These are phyloP conservation scores for Limnephilus lunatus DNA, from an alignment of 2,888 invertebrate genomes.

Conservation along the genomic window DNA sequence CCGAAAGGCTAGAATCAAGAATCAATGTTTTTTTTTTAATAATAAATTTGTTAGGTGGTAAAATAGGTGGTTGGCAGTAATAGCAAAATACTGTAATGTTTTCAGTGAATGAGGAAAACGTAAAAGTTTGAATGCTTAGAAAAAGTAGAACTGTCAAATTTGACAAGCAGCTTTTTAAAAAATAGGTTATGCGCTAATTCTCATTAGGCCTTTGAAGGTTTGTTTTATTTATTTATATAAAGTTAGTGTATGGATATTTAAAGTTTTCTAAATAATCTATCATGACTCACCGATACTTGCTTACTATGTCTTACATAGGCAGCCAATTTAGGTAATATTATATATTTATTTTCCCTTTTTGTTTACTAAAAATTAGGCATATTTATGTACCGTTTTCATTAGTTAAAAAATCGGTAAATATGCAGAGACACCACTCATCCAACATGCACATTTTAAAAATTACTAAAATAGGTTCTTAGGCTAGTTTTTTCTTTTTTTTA, in stretches of 20 bases:
- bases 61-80: too few relatives aligned
- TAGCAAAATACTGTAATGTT: neutral
- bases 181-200: neutral
- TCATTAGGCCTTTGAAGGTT: neutral
- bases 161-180: neutral
- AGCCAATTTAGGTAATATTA: conserved; percentile 83
- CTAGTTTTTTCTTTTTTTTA: too few relatives aligned
- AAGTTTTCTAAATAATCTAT: neutral
- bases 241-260: neutral
- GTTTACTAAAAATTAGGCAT: neutral
- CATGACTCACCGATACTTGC: conserved; percentile 78
- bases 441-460: too few relatives aligned
- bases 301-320: conserved; percentile 88
- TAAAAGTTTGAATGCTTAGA: neutral
- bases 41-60: neutral
- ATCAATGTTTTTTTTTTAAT: neutral
- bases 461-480: too few relatives aligned
- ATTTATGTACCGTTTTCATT: neutral
- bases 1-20: neutral
- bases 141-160: neutral
- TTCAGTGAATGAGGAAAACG: neutral
- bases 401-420: neutral
- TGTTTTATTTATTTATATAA: neutral
- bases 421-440: too few relatives aligned
- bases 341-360: neutral